Evolutionary conservation across 2,888 invertebrate species (phyloP).

Genomic region (Drosophila quasianomalipes): DNA sequence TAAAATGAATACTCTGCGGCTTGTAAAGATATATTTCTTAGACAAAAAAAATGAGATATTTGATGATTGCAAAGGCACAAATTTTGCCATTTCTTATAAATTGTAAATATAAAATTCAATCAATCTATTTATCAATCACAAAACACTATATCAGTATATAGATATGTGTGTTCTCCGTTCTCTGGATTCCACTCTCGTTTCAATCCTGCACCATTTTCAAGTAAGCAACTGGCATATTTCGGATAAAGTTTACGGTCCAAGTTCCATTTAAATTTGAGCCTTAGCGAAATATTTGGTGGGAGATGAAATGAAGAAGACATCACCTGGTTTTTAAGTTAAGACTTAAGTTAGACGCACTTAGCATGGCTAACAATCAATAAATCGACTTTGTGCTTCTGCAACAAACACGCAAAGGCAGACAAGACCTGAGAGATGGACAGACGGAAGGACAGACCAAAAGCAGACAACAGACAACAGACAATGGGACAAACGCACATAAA

Average conservation of each 20-base stretch:
- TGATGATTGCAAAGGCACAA: accelerated
- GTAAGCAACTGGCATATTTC: background rate
- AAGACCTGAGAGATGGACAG: background rate
- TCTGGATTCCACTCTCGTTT: background rate
- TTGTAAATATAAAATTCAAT: background rate
- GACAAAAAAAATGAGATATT: background rate
- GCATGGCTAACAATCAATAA: slow-evolving; percentile 52
- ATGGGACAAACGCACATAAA: slow-evolving; percentile 32
- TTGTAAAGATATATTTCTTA: background rate
- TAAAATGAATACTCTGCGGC: background rate
- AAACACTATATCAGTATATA: background rate
- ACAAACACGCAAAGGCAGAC: slow-evolving; percentile 19
- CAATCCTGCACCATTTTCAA: background rate
- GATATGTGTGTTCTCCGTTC: background rate
- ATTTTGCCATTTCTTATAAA: background rate
- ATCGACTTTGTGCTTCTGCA: slow-evolving; percentile 41
- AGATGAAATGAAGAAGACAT: background rate
- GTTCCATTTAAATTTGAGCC: background rate
- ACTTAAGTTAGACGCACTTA: slow-evolving; percentile 30
- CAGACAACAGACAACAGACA: slow-evolving; percentile 37
- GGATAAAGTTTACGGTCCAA: background rate
- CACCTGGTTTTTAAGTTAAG: slow-evolving; percentile 11
- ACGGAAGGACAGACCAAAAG: slow-evolving; percentile 1
- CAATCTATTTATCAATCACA: background rate
- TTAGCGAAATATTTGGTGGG: background rate